A percentile compares a stretch with the other conserved stretches of the same genome.
These are phyloP conservation scores for Entomyzon cyanotis DNA, from an alignment of 2,113 vertebrate species.

Conservation along the genomic window DNA sequence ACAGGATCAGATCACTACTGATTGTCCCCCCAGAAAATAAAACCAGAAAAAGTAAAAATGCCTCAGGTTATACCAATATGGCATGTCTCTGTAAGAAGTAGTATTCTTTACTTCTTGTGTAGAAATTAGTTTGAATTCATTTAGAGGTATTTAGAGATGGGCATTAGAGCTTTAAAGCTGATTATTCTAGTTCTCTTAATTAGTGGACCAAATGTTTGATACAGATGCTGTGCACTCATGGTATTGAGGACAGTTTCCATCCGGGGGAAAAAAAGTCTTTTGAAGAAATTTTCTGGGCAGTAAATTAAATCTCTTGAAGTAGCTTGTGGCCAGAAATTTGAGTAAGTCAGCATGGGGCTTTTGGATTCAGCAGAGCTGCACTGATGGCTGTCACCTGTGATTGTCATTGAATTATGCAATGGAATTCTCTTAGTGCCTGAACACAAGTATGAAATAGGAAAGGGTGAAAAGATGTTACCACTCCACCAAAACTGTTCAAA, in stretches of 20 bases:
- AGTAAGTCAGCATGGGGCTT: neutral
- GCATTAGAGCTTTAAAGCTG: conserved; percentile 36
- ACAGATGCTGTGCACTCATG: conserved; percentile 23
- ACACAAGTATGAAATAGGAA: neutral
- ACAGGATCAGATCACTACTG: neutral
- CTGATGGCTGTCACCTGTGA: neutral
- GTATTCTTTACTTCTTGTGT: neutral
- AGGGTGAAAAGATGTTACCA: neutral
- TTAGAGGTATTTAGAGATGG: conserved; percentile 18
- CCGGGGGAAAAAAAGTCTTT: neutral
- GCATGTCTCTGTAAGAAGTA: neutral
- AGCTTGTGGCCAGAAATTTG: neutral
- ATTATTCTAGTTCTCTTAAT: conserved; percentile 48
- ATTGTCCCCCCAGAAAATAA: neutral
- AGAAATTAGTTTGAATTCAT: conserved; percentile 4
- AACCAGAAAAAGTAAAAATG: neutral
- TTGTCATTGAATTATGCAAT: neutral
- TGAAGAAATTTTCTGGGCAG: neutral
- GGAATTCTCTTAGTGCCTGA: neutral
- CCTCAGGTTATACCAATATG: neutral
- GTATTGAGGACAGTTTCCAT: conserved; percentile 15
- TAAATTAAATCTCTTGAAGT: conserved; percentile 4
- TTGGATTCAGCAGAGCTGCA: neutral
- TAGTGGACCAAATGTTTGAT: conserved; percentile 38
- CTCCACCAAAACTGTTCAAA: neutral